These are phyloP conservation scores for Boleophthalmus pectinirostris DNA, from an alignment of 2,113 vertebrate species.

Conservation along the genomic window DNA sequence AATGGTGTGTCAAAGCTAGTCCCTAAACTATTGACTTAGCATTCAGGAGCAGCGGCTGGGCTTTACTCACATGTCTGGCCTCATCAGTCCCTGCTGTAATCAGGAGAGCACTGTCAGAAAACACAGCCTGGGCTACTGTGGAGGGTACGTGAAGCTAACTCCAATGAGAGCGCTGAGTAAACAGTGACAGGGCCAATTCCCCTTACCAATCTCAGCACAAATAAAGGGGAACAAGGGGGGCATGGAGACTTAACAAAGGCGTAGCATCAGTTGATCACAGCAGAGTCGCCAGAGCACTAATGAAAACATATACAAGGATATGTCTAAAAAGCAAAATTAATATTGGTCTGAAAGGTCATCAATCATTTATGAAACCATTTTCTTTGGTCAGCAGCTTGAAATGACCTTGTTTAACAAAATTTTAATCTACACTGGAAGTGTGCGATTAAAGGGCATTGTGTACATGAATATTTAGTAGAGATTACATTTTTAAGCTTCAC, in stretches of 20 bases:
- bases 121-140: conserved; percentile 43
- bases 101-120: conserved; percentile 60
- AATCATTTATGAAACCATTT: conserved; percentile 34
- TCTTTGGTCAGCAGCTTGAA: conserved; percentile 11
- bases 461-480: neutral
- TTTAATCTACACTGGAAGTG: neutral
- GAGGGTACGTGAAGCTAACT: conserved; percentile 58
- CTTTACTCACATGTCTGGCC: conserved; percentile 67
- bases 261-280: conserved; percentile 52
- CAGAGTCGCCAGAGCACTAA: conserved; percentile 10
- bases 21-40: conserved; percentile 42
- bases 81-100: conserved; percentile 69
- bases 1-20: conserved; percentile 8
- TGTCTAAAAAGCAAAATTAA: conserved; percentile 37
- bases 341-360: conserved; percentile 33
- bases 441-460: neutral
- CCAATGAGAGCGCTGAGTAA: conserved; percentile 61
- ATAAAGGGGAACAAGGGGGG: conserved; percentile 65
- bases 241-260: conserved; percentile 59
- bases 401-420: conserved; percentile 14
- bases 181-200: conserved; percentile 72
- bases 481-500: neutral
- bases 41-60: conserved; percentile 44
- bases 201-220: conserved; percentile 62
- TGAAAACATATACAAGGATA: conserved; percentile 19